Evolutionary conservation across 1,140 invertebrate species (phyloP).

Genomic region (Drosophila ananassae): DNA sequence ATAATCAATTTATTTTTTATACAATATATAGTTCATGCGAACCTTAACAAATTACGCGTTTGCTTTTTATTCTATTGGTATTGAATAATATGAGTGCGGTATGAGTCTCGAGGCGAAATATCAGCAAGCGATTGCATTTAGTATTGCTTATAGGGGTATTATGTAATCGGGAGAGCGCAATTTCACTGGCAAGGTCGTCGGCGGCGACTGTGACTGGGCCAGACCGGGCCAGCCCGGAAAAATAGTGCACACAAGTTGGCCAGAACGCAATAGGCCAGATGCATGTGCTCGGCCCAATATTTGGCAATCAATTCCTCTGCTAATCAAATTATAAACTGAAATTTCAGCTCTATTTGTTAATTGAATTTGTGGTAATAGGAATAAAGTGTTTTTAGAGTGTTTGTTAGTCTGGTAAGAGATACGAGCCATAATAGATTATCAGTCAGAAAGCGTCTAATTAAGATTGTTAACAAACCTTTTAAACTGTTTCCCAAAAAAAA

Average conservation of each 20-base stretch:
- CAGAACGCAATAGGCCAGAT: slow-evolving; percentile 49
- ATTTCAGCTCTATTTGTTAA: too few species aligned
- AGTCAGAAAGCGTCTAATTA: neutral
- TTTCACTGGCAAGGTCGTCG: slow-evolving; percentile 36
- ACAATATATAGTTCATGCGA: slow-evolving; percentile 4
- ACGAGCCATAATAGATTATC: neutral
- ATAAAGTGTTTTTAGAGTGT: too few species aligned
- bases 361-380: too few species aligned
- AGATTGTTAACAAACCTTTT: neutral
- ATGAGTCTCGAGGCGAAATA: slow-evolving; percentile 3
- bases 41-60: slow-evolving; percentile 47
- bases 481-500: neutral
- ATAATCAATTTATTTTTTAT: slow-evolving; percentile 33
- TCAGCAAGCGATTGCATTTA: slow-evolving; percentile 15
- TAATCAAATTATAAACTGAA: slow-evolving; percentile 21
- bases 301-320: neutral
- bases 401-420: neutral
- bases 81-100: slow-evolving; percentile 36
- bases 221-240: slow-evolving; percentile 39
- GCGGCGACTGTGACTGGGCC: slow-evolving; percentile 23
- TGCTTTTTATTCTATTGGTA: slow-evolving; percentile 29
- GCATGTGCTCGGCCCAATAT: slow-evolving; percentile 4
- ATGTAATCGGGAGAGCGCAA: slow-evolving; percentile 29
- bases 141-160: slow-evolving; percentile 17
- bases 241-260: slow-evolving; percentile 37